Conservation (phyloP, 2,888 invertebrate genomes). For the Timandra comae region DNA sequence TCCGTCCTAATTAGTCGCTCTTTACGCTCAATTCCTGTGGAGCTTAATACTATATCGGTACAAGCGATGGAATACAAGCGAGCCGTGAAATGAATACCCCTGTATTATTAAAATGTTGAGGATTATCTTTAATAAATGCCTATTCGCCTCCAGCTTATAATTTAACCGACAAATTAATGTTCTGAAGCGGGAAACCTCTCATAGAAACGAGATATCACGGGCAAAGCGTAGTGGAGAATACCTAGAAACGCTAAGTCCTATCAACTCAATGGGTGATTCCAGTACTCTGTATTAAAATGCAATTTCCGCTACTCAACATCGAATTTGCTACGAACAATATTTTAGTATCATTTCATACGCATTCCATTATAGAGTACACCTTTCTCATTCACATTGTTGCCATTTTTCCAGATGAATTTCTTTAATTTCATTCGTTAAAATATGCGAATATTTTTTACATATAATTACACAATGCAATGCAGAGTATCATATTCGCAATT, state of each 20-base stretch:
- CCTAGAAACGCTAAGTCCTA: slow-evolving; percentile 69
- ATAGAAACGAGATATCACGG: slow-evolving; percentile 59
- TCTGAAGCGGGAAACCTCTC: slow-evolving; percentile 53
- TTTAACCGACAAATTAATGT: slow-evolving; percentile 51
- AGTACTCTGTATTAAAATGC: slow-evolving; percentile 27
- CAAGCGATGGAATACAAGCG: slow-evolving; percentile 32
- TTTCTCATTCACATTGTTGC: too few relatives aligned
- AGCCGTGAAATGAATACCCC: slow-evolving; percentile 10
- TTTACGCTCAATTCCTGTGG: slow-evolving; percentile 49
- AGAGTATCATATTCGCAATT: slow-evolving; percentile 11
- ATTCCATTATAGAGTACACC: too few relatives aligned
- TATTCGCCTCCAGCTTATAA: slow-evolving; percentile 32
- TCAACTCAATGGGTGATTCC: slow-evolving; percentile 43
- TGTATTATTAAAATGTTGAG: slow-evolving; percentile 13
- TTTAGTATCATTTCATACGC: too few relatives aligned
- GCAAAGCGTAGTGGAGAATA: slow-evolving; percentile 58
- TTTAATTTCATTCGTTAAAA: too few relatives aligned
- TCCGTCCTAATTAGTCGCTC: slow-evolving; percentile 55
- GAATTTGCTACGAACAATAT: too few relatives aligned
- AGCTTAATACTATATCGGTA: slow-evolving; percentile 37
- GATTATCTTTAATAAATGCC: slow-evolving; percentile 22
- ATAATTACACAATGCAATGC: slow-evolving; percentile 7
- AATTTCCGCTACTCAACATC: slow-evolving; percentile 12
- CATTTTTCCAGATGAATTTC: too few relatives aligned
- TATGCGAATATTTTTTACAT: slow-evolving; percentile 9